Evolutionary conservation across 2,888 invertebrate genomes (phyloP).

Genomic region (Axea sp.): DNA sequence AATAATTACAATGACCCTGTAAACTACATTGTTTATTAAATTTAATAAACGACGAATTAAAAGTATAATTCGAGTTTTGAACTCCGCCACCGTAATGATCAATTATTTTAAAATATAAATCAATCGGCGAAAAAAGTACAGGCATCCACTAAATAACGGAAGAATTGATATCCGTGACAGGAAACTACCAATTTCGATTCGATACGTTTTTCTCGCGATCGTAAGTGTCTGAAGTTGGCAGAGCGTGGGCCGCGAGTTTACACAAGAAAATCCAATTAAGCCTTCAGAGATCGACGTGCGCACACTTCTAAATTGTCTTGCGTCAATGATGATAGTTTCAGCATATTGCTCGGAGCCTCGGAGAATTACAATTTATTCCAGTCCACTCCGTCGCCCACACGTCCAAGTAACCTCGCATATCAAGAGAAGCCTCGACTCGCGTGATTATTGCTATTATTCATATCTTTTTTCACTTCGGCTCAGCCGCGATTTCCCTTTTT

Average conservation of each 20-base stretch:
- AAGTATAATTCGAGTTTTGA: too few species aligned
- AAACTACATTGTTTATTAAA: too few species aligned
- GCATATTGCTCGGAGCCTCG: slow-evolving; percentile 37
- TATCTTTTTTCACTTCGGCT: slow-evolving; percentile 14
- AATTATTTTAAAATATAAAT: slow-evolving; percentile 12
- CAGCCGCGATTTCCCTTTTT: background rate
- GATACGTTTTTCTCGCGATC: slow-evolving; percentile 19
- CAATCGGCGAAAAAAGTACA: slow-evolving; percentile 10
- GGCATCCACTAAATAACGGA: background rate
- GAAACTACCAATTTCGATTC: slow-evolving; percentile 29
- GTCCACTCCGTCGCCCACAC: slow-evolving; percentile 50
- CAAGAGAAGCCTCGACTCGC: slow-evolving; percentile 19
- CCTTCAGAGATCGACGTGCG: slow-evolving; percentile 38
- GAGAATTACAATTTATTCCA: slow-evolving; percentile 33
- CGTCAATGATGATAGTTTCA: slow-evolving; percentile 38
- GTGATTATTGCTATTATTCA: slow-evolving; percentile 39
- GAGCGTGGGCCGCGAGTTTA: slow-evolving; percentile 47
- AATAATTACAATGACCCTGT: too few species aligned
- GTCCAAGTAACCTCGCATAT: slow-evolving; percentile 26
- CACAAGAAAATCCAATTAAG: slow-evolving; percentile 60
- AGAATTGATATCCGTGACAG: slow-evolving; percentile 23
- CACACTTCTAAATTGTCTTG: slow-evolving; percentile 24
- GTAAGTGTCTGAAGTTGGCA: slow-evolving; percentile 20
- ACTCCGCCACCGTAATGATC: too few species aligned
- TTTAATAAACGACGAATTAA: too few species aligned